Conservation (phyloP, 2,888 invertebrate species). For the Sericinus montela region DNA sequence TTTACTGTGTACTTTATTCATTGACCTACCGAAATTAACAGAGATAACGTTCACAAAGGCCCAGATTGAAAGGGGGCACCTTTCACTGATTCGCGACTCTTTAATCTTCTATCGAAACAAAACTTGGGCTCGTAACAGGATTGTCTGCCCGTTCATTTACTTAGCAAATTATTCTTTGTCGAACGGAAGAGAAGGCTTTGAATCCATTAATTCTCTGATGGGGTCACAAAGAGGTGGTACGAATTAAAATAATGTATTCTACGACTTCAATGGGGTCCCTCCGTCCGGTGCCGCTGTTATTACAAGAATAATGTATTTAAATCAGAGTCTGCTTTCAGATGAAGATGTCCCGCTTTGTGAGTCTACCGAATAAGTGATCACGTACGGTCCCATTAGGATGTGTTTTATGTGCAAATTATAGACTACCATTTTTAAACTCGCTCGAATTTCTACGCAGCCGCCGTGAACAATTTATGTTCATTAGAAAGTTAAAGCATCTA, state of each 20-base stretch:
- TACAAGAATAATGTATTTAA: conserved; percentile 79
- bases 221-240: conserved; percentile 77
- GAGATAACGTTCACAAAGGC: conserved; percentile 68
- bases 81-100: conserved; percentile 68
- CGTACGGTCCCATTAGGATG: conserved; percentile 74
- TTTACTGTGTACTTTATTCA: conserved; percentile 63
- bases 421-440: conserved; percentile 71
- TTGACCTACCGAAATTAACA: conserved; percentile 71
- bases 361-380: conserved; percentile 71
- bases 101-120: conserved; percentile 76
- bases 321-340: conserved; percentile 75
- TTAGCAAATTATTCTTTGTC: conserved; percentile 79
- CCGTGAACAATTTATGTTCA: conserved; percentile 62
- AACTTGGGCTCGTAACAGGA: conserved; percentile 71
- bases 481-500: conserved; percentile 59
- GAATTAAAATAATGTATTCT: conserved; percentile 79
- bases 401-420: conserved; percentile 79
- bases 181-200: conserved; percentile 77
- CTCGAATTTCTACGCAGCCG: conserved; percentile 46
- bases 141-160: conserved; percentile 77
- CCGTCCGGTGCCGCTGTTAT: conserved; percentile 71
- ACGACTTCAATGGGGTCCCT: conserved; percentile 73
- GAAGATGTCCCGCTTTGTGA: conserved; percentile 73
- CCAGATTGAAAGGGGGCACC: conserved; percentile 61
- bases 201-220: conserved; percentile 76